phyloP scores from a whole-genome alignment of 2,797 vertebrate genomes.

The Chaenodraco wilsoni region DNA sequence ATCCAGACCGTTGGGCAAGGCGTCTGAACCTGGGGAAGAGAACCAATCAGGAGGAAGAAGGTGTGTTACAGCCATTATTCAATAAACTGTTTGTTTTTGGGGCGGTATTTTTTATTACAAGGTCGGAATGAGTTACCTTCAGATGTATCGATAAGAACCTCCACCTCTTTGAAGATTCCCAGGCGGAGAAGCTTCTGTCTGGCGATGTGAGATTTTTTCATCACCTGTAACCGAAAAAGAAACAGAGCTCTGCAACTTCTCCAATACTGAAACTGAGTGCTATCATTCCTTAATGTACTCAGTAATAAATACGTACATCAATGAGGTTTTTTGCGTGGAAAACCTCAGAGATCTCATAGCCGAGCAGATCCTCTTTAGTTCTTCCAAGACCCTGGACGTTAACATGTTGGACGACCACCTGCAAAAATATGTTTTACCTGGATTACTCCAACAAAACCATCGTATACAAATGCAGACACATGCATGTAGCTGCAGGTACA shows the following conservation, averaged over 20 bases:
- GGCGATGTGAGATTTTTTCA: conserved; percentile 92
- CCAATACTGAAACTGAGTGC: too few species aligned
- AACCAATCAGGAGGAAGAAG: not conserved
- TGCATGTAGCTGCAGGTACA: not conserved
- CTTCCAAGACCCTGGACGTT: conserved; percentile 94
- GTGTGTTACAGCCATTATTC: not conserved
- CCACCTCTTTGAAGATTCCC: conserved; percentile 94
- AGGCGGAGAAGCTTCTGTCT: conserved; percentile 91
- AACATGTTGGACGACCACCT: conserved; percentile 96
- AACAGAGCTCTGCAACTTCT: not conserved
- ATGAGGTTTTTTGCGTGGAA: conserved; percentile 95
- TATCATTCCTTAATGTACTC: fast-evolving
- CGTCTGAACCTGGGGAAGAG: conserved; percentile 85
- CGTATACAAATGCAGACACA: not conserved
- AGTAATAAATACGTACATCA: conserved; percentile 84
- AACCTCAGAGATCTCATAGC: conserved; percentile 93
- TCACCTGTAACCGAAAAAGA: conserved; percentile 84
- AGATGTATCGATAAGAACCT: conserved; percentile 94
- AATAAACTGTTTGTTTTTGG: too few species aligned
- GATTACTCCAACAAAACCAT: not conserved
- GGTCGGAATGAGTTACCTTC: conserved; percentile 81
- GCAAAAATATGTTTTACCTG: conserved; percentile 1
- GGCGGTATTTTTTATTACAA: too few species aligned
- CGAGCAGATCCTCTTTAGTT: conserved; percentile 95
- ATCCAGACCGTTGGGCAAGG: conserved; percentile 93